Evolutionary conservation across 2,113 vertebrate genomes (phyloP), one percentile per base, ranked within the genome.

Genomic region (Pluvialis apricaria): DNA sequence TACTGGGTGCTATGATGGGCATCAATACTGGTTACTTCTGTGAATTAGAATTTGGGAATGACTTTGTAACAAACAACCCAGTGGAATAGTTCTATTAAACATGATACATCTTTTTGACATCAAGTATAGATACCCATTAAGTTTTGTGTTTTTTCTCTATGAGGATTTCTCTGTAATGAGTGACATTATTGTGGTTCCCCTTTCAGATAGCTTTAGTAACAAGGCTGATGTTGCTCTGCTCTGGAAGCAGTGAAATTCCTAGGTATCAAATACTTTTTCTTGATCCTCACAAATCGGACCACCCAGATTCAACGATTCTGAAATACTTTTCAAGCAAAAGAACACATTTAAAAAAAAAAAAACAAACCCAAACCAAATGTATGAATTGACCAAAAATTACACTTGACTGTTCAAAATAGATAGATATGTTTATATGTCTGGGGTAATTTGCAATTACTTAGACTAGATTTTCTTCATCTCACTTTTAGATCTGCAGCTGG

Each of bases 21-120:
- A 69, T 61, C 40, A 75, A 18, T 34, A 79, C 10, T 49, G 49
- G 65, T 72, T 77, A 42, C 32, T 85, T 66, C 22, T 17, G 6
- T 60, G 42, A 72, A 34, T 52, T 82, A 49, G 44, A 82, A 52
- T n/a, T 90, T 72, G 25, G n/a, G 25, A 57, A 84, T 61, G 13
- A 68, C 40, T 85, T 21, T 73, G 26, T 36, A 42, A 73, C 20
- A 47, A 78, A 26, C 58, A 65, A 7, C 5, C 3, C 21, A 4
- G 1, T 38, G 25, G 28, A 77, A 80, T 58, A 18, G 6, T 42
- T 64, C 66, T 65, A 9, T 52, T 12, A 65, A 57, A 40, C 0
- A 0, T n/a, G n/a, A 29, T n/a, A 19, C 0, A 15, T 8, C 2
- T 44, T 20, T 45, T 68, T 15, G 26, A 40, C 11, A 61, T 57